These are phyloP conservation scores for Plutomurus gul DNA, from an alignment of 1,140 invertebrate species.

Conservation along the genomic window DNA sequence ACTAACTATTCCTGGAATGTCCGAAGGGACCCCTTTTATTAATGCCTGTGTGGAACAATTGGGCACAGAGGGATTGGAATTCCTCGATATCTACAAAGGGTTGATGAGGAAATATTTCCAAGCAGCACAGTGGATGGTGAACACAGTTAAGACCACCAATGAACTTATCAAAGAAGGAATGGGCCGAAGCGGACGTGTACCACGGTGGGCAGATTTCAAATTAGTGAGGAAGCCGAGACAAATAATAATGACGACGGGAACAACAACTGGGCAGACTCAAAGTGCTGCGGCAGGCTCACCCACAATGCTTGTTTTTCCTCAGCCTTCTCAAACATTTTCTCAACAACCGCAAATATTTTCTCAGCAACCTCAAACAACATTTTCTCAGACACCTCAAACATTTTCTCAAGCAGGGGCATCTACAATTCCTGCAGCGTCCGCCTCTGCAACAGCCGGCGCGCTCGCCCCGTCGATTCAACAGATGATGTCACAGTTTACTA, in stretches of 20 bases:
- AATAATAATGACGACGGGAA: neutral
- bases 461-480: neutral
- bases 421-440: neutral
- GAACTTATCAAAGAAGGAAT: slow-evolving; percentile 34
- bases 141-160: slow-evolving; percentile 35
- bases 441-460: neutral
- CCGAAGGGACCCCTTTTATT: slow-evolving; percentile 3
- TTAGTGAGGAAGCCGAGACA: slow-evolving; percentile 2
- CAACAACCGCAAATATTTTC: too few relatives aligned
- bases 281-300: neutral
- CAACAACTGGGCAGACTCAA: neutral
- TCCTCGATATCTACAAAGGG: slow-evolving; percentile 31
- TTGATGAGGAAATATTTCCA: slow-evolving; percentile 39
- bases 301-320: neutral
- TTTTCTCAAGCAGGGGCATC: too few relatives aligned
- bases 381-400: too few relatives aligned
- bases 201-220: slow-evolving; percentile 30
- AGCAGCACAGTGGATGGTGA: slow-evolving; percentile 43
- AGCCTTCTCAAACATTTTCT: neutral
- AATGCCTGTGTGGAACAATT: slow-evolving; percentile 33
- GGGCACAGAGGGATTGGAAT: slow-evolving; percentile 30
- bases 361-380: too few relatives aligned
- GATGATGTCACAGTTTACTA: neutral
- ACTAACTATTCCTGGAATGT: slow-evolving; percentile 9
- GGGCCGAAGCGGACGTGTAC: slow-evolving; percentile 11